Evolutionary conservation across 2,797 vertebrate species (phyloP), one percentile per base, ranked within the genome.

Genomic region (Pachyuromys duprasi): DNA sequence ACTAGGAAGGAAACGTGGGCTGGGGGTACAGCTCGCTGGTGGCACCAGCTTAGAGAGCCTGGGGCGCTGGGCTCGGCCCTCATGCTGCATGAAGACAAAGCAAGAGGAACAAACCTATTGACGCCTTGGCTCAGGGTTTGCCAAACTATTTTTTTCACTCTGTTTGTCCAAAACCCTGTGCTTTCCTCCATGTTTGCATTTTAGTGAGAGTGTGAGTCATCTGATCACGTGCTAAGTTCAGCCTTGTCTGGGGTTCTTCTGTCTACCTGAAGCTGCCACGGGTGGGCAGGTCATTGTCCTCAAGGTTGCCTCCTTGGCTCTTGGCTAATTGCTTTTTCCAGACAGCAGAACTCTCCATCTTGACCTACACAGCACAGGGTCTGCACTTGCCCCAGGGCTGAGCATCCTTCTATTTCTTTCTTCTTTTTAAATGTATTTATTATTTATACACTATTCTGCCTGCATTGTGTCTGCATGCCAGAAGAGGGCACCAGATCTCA

Each of bases 211-310:
- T 69, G 28, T 3, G 2, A 18, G 4, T 76, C 4, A 33, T 33
- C n/a, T n/a, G 26, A 12, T 42, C 63, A 42, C 15, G 60, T 7
- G 8, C 11, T 70, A 65, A 70, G 53, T 75, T 62, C 60, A 9
- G 14, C 17, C 75, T 24, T 63, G 53, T 22, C 49, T 57, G 55
- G 26, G 33, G 36, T 79, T 76, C 9, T 17, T 31, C n/a, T 0
- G 0, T 70, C 12, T 55, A 0, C 36, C 4, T 36, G 42, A 63
- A 57, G 36, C 17, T 14, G 18, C 67, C 15, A 0, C 45, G 28
- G 62, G 33, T 39, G 1, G 9, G 8, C 3, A 5, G 12, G 3
- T 49, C 28, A 0, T n/a, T 57, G 13, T 20, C 9, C n/a, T 87
- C 53, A 39, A 57, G 39, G 31, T 42, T 14, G 3, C 45, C 13